phyloP scores from a whole-genome alignment of 2,888 invertebrate species.

The Adelognathus sp. region DNA sequence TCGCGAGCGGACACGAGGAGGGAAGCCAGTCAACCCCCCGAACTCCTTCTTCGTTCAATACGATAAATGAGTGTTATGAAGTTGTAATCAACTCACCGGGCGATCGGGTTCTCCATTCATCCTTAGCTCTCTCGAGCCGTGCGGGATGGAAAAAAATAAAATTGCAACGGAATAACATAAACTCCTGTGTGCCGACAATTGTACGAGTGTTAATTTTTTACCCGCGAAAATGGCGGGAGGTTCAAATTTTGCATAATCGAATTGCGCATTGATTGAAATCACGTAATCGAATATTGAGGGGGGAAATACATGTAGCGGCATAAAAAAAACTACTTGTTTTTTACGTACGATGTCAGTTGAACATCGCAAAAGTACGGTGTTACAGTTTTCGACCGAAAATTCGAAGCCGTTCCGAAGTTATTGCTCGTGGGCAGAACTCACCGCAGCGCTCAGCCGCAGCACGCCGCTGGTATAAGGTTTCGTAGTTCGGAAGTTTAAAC shows the following conservation, averaged over 20 bases:
- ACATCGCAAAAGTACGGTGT: too few relatives aligned
- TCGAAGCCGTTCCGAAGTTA: too few relatives aligned
- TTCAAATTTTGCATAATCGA: background rate
- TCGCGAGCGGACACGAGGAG: background rate
- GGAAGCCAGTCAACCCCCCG: too few relatives aligned
- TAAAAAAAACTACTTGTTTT: too few relatives aligned
- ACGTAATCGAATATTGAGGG: too few relatives aligned
- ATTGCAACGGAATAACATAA: background rate
- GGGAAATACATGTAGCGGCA: too few relatives aligned
- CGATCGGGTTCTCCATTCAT: conserved; percentile 42
- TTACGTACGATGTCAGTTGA: too few relatives aligned
- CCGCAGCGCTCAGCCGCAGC: too few relatives aligned
- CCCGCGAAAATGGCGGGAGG: background rate
- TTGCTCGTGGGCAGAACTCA: too few relatives aligned
- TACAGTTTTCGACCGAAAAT: too few relatives aligned
- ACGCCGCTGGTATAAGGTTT: too few relatives aligned
- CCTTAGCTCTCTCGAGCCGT: conserved; percentile 3
- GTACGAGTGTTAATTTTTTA: background rate
- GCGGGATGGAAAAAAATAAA: conserved; percentile 1
- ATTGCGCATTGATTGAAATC: background rate
- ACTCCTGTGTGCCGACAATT: background rate
- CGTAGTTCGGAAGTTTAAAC: too few relatives aligned
- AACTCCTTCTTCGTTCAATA: conserved; percentile 35
- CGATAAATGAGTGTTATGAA: conserved; percentile 51
- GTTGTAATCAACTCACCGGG: conserved; percentile 47